A percentile compares a stretch with the other conserved stretches of the same genome.
Evolutionary conservation across 2,113 vertebrate species (phyloP).

Genomic region (Tapirus terrestris): DNA sequence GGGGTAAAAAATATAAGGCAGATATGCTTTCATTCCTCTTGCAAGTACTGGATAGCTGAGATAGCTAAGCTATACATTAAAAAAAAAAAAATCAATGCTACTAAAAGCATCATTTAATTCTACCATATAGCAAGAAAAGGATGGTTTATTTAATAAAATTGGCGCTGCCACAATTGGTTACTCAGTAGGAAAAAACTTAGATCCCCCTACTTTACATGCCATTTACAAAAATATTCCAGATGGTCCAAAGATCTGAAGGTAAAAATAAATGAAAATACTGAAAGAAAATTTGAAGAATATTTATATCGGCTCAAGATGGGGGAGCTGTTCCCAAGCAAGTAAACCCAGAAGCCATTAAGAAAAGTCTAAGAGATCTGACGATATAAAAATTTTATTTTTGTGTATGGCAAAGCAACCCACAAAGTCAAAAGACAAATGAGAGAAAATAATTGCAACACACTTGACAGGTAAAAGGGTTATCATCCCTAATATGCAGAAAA

Average conservation of each 20-base stretch:
- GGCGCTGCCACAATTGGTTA: constrained; percentile 36
- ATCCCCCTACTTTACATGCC: neutral
- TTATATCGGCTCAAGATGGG: neutral
- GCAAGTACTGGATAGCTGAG: neutral
- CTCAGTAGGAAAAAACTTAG: constrained; percentile 34
- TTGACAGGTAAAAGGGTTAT: constrained; percentile 24
- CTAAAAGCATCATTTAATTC: constrained; percentile 23
- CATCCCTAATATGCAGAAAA: neutral
- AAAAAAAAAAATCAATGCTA: constrained; percentile 38
- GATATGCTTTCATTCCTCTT: constrained; percentile 37
- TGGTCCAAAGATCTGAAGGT: constrained; percentile 2
- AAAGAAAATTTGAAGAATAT: constrained; percentile 36
- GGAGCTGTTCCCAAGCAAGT: constrained; percentile 20
- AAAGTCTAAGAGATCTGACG: neutral
- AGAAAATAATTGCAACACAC: constrained; percentile 11
- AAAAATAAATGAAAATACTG: constrained; percentile 33
- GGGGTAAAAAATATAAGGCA: constrained; percentile 34
- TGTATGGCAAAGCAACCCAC: constrained; percentile 11
- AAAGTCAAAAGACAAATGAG: constrained; percentile 43
- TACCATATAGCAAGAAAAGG: constrained; percentile 21
- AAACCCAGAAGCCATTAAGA: constrained; percentile 23
- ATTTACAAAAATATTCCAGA: constrained; percentile 16
- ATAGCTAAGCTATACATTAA: neutral
- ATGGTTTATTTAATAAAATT: constrained; percentile 33
- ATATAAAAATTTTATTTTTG: constrained; percentile 40